Evolutionary conservation across 2,797 vertebrate species (phyloP), one percentile per base, ranked within the genome.

Genomic region (Rhabdophis nuchalis): DNA sequence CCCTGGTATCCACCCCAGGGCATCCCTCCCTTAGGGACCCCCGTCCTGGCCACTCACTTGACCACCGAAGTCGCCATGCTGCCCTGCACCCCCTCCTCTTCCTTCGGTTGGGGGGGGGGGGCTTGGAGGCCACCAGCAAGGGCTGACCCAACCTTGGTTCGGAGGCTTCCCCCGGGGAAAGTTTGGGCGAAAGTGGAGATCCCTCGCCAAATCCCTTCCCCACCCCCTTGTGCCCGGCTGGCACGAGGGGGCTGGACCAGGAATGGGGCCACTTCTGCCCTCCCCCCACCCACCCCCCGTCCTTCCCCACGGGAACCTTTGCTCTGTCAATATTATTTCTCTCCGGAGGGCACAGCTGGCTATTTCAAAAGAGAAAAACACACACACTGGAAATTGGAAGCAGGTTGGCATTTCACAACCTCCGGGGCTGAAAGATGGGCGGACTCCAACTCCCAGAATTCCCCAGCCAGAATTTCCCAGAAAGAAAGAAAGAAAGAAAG

Each of bases 271-370:
- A 29, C 11, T 0, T 56, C 10, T 57, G 10, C 12, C 10, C 60
- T 1, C 60, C 60, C 68, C 9, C 4, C n/a, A n/a, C n/a, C n/a
- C n/a, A n/a, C 61, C 4, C 14, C 1, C 2, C 12, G 23, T 57
- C 29, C 12, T 18, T 14, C 16, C 13, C 53, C 9, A 10, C 0
- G 23, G 32, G 36, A 27, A 89, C 88, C 91, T 92, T 92, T 92
- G 88, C 27, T 89, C 82, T 89, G 88, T 92, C 88, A 89, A 92
- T 92, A 92, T 89, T 86, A 50, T 58, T n/a, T 86, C 58, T 89
- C 52, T 13, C n/a, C 16, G 32, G 54, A 82, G 32, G 1, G 3
- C 4, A 16, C 16, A 54, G 16, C 16, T 54, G 4, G 54, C 16
- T 56, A 46, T 46, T 46, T 46, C 0, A 16, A 18, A 56, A 56